Evolutionary conservation across 2,888 invertebrate species (phyloP).

Genomic region (Parnassius orleans): DNA sequence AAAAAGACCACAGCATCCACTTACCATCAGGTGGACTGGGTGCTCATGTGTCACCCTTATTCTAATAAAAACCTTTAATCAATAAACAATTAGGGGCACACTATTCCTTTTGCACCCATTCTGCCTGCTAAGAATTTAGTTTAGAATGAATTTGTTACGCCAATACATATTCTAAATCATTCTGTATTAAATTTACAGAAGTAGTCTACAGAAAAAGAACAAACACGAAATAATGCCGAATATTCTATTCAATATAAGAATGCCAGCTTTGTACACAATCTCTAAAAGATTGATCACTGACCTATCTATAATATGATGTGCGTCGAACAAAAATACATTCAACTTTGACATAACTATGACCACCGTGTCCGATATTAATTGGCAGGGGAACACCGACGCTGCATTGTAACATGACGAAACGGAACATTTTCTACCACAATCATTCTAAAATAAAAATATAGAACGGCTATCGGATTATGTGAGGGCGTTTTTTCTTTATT

Average conservation of each 20-base stretch:
- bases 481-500: constrained; percentile 14
- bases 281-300: constrained; percentile 47
- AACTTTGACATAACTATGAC: constrained; percentile 68
- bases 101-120: no score
- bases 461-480: constrained; percentile 2
- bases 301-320: constrained; percentile 42
- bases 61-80: no score
- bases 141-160: no score
- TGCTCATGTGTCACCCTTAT: no score
- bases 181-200: constrained; percentile 23
- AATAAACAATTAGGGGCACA: no score
- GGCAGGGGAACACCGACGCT: constrained; percentile 69
- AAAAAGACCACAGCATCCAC: no score
- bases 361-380: constrained; percentile 76
- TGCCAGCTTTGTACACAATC: constrained; percentile 15
- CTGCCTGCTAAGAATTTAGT: no score
- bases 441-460: constrained; percentile 7
- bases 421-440: constrained; percentile 10
- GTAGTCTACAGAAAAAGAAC: constrained; percentile 13
- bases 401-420: constrained; percentile 42
- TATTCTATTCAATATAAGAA: constrained; percentile 14
- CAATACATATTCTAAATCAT: no score
- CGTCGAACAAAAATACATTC: constrained; percentile 55
- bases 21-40: no score
- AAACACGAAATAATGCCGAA: constrained; percentile 6